Base-by-base conservation (phyloP, 2,113 vertebrate genomes). In the Hyla sarda region DNA sequence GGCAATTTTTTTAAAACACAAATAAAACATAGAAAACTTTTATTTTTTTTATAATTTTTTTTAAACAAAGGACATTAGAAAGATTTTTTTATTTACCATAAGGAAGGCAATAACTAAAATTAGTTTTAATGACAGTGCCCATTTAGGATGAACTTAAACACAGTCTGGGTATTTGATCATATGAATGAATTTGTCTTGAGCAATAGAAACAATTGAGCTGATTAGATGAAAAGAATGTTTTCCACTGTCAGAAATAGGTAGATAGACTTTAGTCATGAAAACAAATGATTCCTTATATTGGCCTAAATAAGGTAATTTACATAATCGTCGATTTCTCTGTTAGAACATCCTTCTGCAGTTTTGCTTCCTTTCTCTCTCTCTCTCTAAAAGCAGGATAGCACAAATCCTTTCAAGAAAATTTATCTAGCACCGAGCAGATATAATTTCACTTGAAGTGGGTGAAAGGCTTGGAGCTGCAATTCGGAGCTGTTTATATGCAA, bases 361-460 rank as follows among this genome's bases (percentile, higher is more conserved):
- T 77, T 32, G 17, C 17, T 77, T 52, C 16, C 10, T 75, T 76
- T 30, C 45, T 77, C 16, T 52, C 30, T 19, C 25, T 30, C 41
- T 41, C 41, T 41, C 41, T 76, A 48, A 76, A 50, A 28, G 45
- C 48, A 54, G 48, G 48, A 77, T 52, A 32, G 47, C 74, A 11
- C 7, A 77, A 77, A 77, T 52, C 74, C 48, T 77, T 77, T 77
- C 74, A 77, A 77, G 74, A 52, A 77, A 77, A 77, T 77, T 50
- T 54, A 77, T 77, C 74, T 54, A 54, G 48, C 74, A 77, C 74
- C 48, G 25, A 41, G 54, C 52, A 32, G 54, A 41, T 37, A 58
- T 79, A 54, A 54, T 52, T 52, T 78, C 48, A 23, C 76, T 78
- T 78, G 25, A 73, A 69, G 47, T 48, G 17, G 62, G 65, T 71